phyloP scores from a whole-genome alignment of 1,140 invertebrate genomes.

The Drosophila parabipectinata region DNA sequence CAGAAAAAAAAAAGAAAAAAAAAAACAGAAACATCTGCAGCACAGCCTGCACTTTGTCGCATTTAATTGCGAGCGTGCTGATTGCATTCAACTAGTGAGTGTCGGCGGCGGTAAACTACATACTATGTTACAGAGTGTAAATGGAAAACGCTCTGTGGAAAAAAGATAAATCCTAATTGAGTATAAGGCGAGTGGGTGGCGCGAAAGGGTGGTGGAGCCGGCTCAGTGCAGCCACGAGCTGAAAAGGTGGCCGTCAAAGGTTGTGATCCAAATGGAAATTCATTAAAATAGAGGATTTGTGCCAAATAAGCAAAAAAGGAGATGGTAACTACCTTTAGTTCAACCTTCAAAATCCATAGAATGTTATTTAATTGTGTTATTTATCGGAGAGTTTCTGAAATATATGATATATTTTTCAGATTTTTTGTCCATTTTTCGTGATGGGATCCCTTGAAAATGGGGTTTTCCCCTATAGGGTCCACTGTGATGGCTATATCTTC shows the following conservation, averaged over 20 bases:
- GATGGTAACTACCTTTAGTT: too few species aligned
- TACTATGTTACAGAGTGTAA: conserved; percentile 7
- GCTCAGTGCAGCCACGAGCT: conserved; percentile 7
- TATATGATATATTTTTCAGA: too few species aligned
- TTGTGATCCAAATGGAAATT: conserved; percentile 2
- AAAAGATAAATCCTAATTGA: conserved; percentile 35
- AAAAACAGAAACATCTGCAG: conserved; percentile 8
- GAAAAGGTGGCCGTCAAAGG: conserved; percentile 19
- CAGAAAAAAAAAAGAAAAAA: neutral
- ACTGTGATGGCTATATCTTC: too few species aligned
- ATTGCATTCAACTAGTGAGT: conserved; percentile 64
- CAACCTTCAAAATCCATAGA: too few species aligned
- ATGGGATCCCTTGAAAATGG: too few species aligned
- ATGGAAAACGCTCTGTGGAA: conserved; percentile 24
- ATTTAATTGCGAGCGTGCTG: conserved; percentile 52
- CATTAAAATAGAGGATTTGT: neutral
- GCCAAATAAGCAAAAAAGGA: neutral
- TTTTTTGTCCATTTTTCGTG: too few species aligned
- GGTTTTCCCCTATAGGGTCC: too few species aligned
- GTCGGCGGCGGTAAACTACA: conserved; percentile 7
- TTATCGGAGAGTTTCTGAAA: too few species aligned
- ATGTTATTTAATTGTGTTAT: too few species aligned
- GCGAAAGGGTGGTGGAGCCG: neutral
- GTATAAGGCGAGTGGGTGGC: conserved; percentile 33
- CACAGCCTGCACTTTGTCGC: conserved; percentile 47